phyloP scores from a whole-genome alignment of 1,140 invertebrate species.

The Telenomus remus region DNA sequence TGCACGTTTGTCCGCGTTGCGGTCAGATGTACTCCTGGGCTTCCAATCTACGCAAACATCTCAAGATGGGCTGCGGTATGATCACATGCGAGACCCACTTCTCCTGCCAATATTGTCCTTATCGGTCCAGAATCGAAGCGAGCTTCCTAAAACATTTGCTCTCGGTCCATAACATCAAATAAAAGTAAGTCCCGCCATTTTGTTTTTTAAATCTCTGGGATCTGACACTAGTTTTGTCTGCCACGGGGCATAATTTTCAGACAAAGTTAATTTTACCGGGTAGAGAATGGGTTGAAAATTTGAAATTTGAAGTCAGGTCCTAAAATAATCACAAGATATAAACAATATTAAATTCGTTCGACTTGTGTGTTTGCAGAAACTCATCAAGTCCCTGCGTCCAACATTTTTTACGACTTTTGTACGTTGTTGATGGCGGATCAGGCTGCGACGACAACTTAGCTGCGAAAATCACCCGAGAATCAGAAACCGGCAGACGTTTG shows the following conservation, averaged over 20 bases:
- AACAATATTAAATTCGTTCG: not conserved
- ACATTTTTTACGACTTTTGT: slow-evolving; percentile 37
- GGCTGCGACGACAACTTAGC: slow-evolving; percentile 12
- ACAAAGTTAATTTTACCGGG: no score
- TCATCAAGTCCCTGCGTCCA: slow-evolving; percentile 6
- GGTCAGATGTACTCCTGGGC: slow-evolving; percentile 76
- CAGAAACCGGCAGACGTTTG: slow-evolving; percentile 10
- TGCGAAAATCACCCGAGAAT: slow-evolving; percentile 10
- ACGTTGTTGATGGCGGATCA: slow-evolving; percentile 21
- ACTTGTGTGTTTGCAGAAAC: slow-evolving; percentile 17
- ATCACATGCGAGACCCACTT: slow-evolving; percentile 75
- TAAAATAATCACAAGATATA: no score
- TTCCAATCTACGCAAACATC: slow-evolving; percentile 74
- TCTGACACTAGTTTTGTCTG: no score
- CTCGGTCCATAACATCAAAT: slow-evolving; percentile 75
- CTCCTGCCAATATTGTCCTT: slow-evolving; percentile 77
- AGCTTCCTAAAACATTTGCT: slow-evolving; percentile 72
- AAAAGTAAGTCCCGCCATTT: slow-evolving; percentile 31
- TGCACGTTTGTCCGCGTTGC: slow-evolving; percentile 73
- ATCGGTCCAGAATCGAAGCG: slow-evolving; percentile 75
- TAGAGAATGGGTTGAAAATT: no score
- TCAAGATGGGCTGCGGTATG: slow-evolving; percentile 73
- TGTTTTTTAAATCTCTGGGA: not conserved
- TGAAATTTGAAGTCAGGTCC: not conserved
- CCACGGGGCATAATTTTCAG: no score